Conservation (phyloP, 2,888 invertebrate species). For the Lasius platythorax region DNA sequence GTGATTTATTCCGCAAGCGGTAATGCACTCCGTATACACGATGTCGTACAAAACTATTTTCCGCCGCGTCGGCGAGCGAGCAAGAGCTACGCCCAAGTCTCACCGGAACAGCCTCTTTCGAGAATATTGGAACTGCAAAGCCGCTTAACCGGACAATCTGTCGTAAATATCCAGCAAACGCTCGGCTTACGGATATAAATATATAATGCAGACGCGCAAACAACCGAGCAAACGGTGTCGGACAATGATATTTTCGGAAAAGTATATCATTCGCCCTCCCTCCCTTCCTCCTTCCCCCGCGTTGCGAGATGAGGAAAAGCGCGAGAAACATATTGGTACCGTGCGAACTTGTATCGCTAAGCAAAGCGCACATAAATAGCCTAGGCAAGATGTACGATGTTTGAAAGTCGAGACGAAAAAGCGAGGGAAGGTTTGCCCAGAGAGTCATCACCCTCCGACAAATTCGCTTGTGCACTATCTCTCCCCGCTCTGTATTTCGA, state of each 20-base stretch:
- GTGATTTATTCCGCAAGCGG: slow-evolving; percentile 31
- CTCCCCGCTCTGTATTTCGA: neutral
- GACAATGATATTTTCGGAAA: slow-evolving; percentile 36
- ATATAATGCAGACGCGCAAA: slow-evolving; percentile 23
- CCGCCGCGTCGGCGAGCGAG: neutral
- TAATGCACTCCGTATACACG: slow-evolving; percentile 26
- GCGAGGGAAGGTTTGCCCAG: neutral
- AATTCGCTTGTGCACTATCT: neutral
- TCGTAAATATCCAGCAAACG: slow-evolving; percentile 63
- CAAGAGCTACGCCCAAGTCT: neutral
- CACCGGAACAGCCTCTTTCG: slow-evolving; percentile 41
- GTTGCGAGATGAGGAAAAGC: slow-evolving; percentile 10
- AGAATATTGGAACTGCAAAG: slow-evolving; percentile 58
- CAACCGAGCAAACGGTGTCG: slow-evolving; percentile 17
- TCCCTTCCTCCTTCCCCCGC: too few relatives aligned
- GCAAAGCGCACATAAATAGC: slow-evolving; percentile 44
- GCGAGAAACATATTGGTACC: slow-evolving; percentile 44
- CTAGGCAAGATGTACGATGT: neutral
- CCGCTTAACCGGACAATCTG: slow-evolving; percentile 65
- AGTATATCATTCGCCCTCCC: slow-evolving; percentile 28
- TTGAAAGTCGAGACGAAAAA: slow-evolving; percentile 10
- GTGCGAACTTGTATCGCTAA: slow-evolving; percentile 23
- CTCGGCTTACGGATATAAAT: slow-evolving; percentile 48
- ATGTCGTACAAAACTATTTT: slow-evolving; percentile 20
- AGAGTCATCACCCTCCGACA: neutral